Evolutionary conservation across 2,113 vertebrate genomes (phyloP).

Genomic region (Edolisoma coerulescens): DNA sequence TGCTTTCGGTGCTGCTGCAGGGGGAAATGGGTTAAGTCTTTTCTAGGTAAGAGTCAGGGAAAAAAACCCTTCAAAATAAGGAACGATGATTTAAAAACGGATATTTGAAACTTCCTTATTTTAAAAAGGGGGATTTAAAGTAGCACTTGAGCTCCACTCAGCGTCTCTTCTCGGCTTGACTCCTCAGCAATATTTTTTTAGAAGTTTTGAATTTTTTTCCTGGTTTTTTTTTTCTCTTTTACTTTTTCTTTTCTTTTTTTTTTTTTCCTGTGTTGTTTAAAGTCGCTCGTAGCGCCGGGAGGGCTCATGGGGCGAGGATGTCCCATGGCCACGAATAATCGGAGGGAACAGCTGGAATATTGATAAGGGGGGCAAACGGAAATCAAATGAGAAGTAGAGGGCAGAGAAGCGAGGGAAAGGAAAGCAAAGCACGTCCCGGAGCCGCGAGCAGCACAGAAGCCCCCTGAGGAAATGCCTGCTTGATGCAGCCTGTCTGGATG

Average conservation of each 20-base stretch:
- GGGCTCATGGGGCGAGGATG: conserved; percentile 27
- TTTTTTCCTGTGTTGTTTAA: not conserved
- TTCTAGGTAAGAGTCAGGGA: not conserved
- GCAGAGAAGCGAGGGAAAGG: not conserved
- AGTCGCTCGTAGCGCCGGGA: not conserved
- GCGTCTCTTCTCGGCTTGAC: conserved; percentile 49
- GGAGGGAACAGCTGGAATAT: conserved; percentile 64
- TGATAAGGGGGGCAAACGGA: conserved; percentile 70
- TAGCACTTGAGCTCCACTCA: conserved; percentile 60
- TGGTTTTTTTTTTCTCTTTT: not conserved
- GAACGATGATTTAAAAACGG: conserved; percentile 39
- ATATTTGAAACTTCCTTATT: conserved; percentile 52
- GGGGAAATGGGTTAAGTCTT: conserved; percentile 30
- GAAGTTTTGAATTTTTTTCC: not conserved
- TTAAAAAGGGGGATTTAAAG: conserved; percentile 10
- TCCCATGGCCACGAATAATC: conserved; percentile 47
- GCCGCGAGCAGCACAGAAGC: conserved; percentile 6
- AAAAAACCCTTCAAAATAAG: not conserved
- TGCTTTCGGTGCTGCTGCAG: not conserved
- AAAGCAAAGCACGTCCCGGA: conserved; percentile 1
- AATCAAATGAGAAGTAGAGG: conserved; percentile 67
- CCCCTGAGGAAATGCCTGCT: conserved; percentile 42
- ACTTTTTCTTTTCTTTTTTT: not conserved
- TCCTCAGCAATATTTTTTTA: conserved; percentile 2
- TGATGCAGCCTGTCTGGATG: conserved; percentile 43